A percentile compares a stretch with the other conserved stretches of the same genome.
These are phyloP conservation scores for Branchipolynoe longqiensis DNA, from an alignment of 2,888 invertebrate genomes.

Conservation along the genomic window DNA sequence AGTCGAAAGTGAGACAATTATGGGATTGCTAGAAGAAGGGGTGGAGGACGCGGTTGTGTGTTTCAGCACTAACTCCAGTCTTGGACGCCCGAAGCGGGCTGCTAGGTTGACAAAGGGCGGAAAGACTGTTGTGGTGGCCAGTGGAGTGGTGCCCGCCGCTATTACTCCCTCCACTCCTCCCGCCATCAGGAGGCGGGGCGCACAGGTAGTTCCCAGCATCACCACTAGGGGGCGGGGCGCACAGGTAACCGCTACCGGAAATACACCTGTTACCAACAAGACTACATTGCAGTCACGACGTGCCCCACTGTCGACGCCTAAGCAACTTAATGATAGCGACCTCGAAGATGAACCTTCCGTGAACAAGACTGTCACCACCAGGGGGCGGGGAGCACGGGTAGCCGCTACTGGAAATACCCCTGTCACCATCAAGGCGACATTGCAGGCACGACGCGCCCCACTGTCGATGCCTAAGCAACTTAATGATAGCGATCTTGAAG, in stretches of 20 bases:
- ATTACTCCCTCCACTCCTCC: not conserved
- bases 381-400: not conserved
- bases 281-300: not conserved
- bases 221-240: not conserved
- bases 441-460: not conserved
- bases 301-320: not conserved
- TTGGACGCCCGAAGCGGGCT: not conserved
- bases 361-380: constrained; percentile 56
- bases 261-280: not conserved
- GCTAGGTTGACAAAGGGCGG: not conserved
- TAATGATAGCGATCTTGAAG: not conserved
- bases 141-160: constrained; percentile 8
- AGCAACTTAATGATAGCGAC: not conserved
- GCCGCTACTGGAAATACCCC: not conserved
- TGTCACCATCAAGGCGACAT: not conserved
- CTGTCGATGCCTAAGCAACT: not conserved
- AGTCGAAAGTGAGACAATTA: no score
- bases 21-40: no score
- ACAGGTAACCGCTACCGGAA: not conserved
- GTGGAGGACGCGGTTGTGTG: not conserved
- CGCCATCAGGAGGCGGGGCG: no score
- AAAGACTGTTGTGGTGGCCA: constrained; percentile 18
- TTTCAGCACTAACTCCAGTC: not conserved
- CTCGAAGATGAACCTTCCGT: not conserved
- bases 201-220: no score